phyloP scores from a whole-genome alignment of 2,113 vertebrate genomes.

The Muntiacus muntjak region DNA sequence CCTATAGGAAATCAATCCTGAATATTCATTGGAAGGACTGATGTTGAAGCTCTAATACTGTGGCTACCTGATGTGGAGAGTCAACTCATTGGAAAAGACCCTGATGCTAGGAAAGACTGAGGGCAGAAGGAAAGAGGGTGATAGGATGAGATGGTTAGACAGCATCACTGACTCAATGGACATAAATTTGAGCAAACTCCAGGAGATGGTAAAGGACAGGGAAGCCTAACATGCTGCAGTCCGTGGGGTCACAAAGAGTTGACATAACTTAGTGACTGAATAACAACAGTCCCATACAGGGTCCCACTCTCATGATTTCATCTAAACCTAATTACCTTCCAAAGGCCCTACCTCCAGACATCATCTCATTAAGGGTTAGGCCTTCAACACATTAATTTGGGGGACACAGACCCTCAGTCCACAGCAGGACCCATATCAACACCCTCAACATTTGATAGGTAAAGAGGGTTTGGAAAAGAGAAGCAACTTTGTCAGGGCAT shows the following conservation, averaged over 20 bases:
- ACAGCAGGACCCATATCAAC: background rate
- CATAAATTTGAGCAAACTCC: background rate
- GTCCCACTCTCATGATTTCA: background rate
- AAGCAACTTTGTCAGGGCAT: background rate
- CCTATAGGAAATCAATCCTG: background rate
- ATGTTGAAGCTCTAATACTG: background rate
- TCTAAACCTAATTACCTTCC: background rate
- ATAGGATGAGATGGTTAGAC: background rate
- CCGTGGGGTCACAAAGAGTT: background rate
- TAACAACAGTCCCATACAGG: background rate
- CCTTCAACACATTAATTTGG: background rate
- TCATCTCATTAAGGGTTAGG: background rate
- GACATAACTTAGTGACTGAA: background rate
- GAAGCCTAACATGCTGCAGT: background rate
- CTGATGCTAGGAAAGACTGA: background rate
- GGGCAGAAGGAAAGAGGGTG: background rate
- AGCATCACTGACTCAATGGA: background rate
- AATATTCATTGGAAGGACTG: background rate
- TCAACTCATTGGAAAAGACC: background rate
- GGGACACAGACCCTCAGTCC: background rate
- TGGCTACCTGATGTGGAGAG: background rate
- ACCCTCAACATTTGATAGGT: background rate
- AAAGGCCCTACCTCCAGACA: background rate
- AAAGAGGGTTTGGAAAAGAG: background rate
- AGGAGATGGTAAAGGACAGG: background rate